Conservation (phyloP, 2,113 vertebrate species). For the Amia ocellicauda region DNA sequence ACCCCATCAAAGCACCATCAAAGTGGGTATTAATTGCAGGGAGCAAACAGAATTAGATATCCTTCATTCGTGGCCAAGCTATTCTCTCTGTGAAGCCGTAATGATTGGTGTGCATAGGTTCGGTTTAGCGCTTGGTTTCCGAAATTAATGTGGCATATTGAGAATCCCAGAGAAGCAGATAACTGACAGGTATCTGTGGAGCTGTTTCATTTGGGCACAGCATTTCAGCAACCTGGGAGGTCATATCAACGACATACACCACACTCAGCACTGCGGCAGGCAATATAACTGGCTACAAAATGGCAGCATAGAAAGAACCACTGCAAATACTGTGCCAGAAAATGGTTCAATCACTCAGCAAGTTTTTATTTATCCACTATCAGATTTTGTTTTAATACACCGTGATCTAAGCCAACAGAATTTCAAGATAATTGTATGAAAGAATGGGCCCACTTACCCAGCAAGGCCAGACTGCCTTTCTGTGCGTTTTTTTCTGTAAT, state of each 20-base stretch:
- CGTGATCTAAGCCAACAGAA: conserved; percentile 36
- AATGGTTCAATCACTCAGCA: conserved; percentile 16
- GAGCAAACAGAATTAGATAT: neutral
- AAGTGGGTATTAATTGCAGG: conserved; percentile 4
- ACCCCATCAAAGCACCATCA: too few relatives aligned
- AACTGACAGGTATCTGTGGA: conserved; percentile 18
- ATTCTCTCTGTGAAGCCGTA: conserved; percentile 8
- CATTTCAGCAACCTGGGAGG: conserved; percentile 3
- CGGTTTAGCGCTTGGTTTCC: neutral
- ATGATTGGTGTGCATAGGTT: neutral
- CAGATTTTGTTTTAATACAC: conserved; percentile 29
- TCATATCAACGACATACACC: neutral
- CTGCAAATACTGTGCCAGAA: too few relatives aligned
- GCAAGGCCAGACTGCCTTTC: conserved; percentile 25
- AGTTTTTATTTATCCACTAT: conserved; percentile 24
- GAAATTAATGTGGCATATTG: conserved; percentile 30
- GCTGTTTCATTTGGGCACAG: conserved; percentile 12
- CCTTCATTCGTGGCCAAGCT: conserved; percentile 11
- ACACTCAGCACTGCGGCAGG: neutral
- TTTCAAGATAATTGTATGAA: conserved; percentile 31
- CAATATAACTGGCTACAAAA: neutral
- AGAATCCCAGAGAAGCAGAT: conserved; percentile 31
- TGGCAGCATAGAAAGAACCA: too few relatives aligned
- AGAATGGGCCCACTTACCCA: conserved; percentile 31
- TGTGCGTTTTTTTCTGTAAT: conserved; percentile 36